Conservation (phyloP, 30 jellyfish, hydroid and myxozoan species). For the Aurelia aurita region DNA sequence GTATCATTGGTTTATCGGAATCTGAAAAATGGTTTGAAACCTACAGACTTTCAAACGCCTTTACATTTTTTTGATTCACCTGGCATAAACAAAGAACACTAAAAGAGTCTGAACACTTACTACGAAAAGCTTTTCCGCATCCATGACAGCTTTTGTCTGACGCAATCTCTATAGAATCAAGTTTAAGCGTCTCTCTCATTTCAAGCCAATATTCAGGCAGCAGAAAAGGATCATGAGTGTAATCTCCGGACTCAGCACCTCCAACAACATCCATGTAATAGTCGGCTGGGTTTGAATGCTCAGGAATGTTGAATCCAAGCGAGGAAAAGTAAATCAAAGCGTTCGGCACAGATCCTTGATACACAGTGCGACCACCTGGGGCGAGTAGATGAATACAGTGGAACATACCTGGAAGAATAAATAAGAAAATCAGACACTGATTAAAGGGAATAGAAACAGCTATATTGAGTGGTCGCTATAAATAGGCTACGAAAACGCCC, state of each 20-base stretch:
- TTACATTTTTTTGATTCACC: too few species aligned
- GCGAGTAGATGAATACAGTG: conserved; percentile 55
- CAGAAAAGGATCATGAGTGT: conserved; percentile 41
- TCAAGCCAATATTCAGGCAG: conserved; percentile 55
- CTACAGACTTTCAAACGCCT: too few species aligned
- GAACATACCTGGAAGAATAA: conserved; percentile 49
- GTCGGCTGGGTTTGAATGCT: conserved; percentile 69
- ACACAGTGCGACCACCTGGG: conserved; percentile 71
- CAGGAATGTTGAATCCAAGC: conserved; percentile 44
- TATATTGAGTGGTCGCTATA: too few species aligned
- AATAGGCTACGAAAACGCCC: too few species aligned
- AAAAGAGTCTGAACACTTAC: background rate
- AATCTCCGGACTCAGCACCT: conserved; percentile 52
- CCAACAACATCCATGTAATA: conserved; percentile 72
- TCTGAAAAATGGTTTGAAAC: too few species aligned
- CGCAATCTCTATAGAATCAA: background rate
- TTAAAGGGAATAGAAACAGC: too few species aligned
- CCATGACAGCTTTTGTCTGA: background rate
- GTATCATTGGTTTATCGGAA: too few species aligned
- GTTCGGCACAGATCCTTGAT: conserved; percentile 49
- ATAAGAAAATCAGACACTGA: background rate
- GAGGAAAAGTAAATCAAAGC: conserved; percentile 51
- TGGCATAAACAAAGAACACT: too few species aligned
- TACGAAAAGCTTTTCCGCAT: conserved; percentile 23
- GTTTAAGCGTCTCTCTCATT: background rate